phyloP scores from a whole-genome alignment of 2,888 invertebrate genomes.

The Drosophila mimetica region DNA sequence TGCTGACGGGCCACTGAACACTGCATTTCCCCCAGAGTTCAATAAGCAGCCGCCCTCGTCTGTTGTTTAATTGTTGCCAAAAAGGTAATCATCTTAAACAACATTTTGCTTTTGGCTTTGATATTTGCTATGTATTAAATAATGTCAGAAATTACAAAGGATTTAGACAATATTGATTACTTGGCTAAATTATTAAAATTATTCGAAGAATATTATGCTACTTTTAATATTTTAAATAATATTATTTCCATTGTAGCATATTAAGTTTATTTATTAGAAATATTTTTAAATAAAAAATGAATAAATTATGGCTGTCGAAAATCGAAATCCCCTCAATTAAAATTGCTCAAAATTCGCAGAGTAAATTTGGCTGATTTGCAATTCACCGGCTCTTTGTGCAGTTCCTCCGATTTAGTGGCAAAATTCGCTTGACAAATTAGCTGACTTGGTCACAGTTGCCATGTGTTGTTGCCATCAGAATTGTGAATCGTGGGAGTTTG shows the following conservation, averaged over 20 bases:
- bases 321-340: too few species aligned
- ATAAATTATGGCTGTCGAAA: not conserved
- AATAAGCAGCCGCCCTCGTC: slow-evolving; percentile 47
- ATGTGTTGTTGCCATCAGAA: slow-evolving; percentile 12
- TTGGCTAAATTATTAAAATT: too few species aligned
- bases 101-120: too few species aligned
- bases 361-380: slow-evolving; percentile 1
- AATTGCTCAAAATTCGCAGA: not conserved
- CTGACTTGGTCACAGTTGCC: slow-evolving; percentile 43
- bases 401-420: slow-evolving; percentile 28
- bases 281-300: too few species aligned
- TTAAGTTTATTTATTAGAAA: too few species aligned
- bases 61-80: slow-evolving; percentile 30
- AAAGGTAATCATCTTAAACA: not conserved
- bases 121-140: too few species aligned
- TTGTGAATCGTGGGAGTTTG: slow-evolving; percentile 31
- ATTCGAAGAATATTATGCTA: too few species aligned
- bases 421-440: slow-evolving; percentile 67
- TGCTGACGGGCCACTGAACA: slow-evolving; percentile 35
- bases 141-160: not conserved
- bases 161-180: not conserved
- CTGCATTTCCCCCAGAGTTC: slow-evolving; percentile 32
- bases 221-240: too few species aligned
- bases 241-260: too few species aligned
- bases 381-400: slow-evolving; percentile 34